Evolutionary conservation across 2,888 invertebrate species (phyloP).

Genomic region (Apantesis nais): DNA sequence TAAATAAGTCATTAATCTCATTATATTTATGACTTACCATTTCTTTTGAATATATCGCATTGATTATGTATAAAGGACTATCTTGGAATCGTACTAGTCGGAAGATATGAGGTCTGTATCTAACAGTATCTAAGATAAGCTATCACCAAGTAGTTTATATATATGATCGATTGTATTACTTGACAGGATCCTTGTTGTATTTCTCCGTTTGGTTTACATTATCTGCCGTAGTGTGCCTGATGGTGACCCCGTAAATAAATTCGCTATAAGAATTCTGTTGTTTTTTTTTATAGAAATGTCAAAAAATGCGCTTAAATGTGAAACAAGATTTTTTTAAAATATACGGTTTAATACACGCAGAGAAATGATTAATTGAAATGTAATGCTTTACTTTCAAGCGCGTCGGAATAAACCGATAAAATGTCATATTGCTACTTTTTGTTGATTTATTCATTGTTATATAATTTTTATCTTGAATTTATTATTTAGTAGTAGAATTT

Average conservation of each 20-base stretch:
- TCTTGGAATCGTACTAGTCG: conserved; percentile 46
- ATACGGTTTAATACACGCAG: neutral
- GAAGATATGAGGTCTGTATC: conserved; percentile 19
- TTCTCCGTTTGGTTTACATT: neutral
- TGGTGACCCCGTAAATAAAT: neutral
- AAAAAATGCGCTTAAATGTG: neutral
- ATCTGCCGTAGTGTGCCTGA: neutral
- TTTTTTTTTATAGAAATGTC: neutral
- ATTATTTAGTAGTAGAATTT: too few species aligned
- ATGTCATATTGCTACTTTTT: neutral
- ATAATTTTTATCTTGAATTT: neutral
- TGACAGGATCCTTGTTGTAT: conserved; percentile 27
- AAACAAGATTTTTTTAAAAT: neutral
- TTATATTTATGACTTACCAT: conserved; percentile 73
- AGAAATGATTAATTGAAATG: neutral
- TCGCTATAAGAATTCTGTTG: neutral
- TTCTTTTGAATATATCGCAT: conserved; percentile 66
- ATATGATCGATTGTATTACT: conserved; percentile 35
- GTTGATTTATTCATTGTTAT: neutral
- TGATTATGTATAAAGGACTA: conserved; percentile 52
- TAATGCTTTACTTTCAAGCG: neutral
- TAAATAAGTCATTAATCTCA: conserved; percentile 49
- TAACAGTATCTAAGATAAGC: conserved; percentile 14
- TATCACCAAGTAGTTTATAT: conserved; percentile 26
- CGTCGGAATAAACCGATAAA: neutral